A percentile compares a stretch with the other conserved stretches of the same genome.
These are phyloP conservation scores for Dolichallabes microphthalmus DNA, from an alignment of 2,113 vertebrate genomes.

Conservation along the genomic window DNA sequence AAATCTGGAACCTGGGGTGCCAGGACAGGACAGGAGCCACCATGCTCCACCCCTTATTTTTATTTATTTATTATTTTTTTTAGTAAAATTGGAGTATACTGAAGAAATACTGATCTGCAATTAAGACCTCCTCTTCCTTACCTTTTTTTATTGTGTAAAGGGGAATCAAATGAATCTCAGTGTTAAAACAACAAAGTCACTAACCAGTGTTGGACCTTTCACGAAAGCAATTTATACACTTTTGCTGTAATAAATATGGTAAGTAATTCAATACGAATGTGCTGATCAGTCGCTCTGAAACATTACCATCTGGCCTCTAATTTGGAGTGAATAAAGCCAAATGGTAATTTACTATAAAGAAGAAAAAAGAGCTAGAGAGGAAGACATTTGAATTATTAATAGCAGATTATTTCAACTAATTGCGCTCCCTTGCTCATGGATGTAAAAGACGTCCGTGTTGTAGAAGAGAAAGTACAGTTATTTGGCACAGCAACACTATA, in stretches of 20 bases:
- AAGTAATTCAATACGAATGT: background rate
- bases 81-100: background rate
- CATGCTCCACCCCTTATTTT: too few species aligned
- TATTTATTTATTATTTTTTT: background rate
- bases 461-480: background rate
- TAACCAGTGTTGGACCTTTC: background rate
- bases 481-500: background rate
- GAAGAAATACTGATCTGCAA: background rate
- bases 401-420: background rate
- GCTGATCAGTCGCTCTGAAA: background rate
- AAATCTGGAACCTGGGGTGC: too few species aligned
- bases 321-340: constrained; percentile 7
- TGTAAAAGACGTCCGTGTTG: background rate
- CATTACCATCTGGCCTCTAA: background rate
- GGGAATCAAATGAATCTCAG: background rate
- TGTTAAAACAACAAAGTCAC: background rate
- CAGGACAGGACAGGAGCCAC: too few species aligned
- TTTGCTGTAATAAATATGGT: constrained; percentile 13
- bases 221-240: background rate
- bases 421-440: background rate
- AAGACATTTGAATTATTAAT: background rate
- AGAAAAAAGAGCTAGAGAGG: background rate
- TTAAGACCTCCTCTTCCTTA: background rate
- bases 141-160: background rate
- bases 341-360: background rate